Percentiles rank a stretch among this genome's conserved stretches.
Conservation (phyloP, 2,113 vertebrate genomes). For the Equus quagga region DNA sequence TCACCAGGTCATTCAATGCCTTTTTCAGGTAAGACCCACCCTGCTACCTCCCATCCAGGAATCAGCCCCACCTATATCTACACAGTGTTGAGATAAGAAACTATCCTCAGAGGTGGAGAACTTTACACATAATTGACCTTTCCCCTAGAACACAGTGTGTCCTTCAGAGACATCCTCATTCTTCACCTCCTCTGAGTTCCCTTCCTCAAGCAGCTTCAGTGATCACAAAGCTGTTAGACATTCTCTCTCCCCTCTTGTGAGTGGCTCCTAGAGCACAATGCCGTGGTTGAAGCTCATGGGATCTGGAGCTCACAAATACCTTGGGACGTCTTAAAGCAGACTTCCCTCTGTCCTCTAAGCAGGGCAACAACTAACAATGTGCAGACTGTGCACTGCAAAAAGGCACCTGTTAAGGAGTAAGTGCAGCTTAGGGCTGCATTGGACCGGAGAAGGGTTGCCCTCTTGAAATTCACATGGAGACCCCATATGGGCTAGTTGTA, state of each 20-base stretch:
- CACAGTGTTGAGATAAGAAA: not conserved
- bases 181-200: not conserved
- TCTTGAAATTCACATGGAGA: not conserved
- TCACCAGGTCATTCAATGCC: too few relatives aligned
- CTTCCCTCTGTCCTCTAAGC: not conserved
- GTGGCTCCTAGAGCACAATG: not conserved
- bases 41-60: not conserved
- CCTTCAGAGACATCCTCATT: not conserved
- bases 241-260: not conserved
- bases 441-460: not conserved
- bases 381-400: not conserved
- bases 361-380: not conserved
- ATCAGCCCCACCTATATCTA: not conserved
- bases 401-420: not conserved
- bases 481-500: not conserved
- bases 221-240: not conserved
- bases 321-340: not conserved
- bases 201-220: not conserved
- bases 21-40: not conserved
- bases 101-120: not conserved
- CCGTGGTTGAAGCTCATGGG: not conserved
- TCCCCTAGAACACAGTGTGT: not conserved
- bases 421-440: not conserved
- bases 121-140: not conserved
- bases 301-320: not conserved